A percentile compares a stretch with the other conserved stretches of the same genome.
phyloP scores from a whole-genome alignment of 2,888 invertebrate genomes.

The Spodoptera exigua region DNA sequence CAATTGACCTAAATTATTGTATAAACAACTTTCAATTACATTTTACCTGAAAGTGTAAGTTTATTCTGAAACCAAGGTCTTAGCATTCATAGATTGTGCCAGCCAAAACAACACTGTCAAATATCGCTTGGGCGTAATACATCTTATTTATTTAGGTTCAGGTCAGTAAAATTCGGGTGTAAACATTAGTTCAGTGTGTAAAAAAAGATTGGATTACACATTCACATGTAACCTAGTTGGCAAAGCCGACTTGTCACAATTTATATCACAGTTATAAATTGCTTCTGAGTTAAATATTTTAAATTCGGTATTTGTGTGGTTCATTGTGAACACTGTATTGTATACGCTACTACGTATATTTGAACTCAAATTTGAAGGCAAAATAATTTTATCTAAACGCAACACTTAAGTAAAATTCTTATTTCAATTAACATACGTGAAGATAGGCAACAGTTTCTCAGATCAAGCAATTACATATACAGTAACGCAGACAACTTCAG shows the following conservation, averaged over 20 bases:
- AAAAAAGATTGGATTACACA: conserved; percentile 47
- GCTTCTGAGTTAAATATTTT: conserved; percentile 64
- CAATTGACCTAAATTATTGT: conserved; percentile 3
- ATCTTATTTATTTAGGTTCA: conserved; percentile 25
- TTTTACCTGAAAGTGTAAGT: neutral
- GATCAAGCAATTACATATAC: neutral
- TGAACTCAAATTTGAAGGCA: no score
- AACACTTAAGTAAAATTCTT: no score
- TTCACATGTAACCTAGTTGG: conserved; percentile 73
- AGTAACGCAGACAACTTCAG: conserved; percentile 18
- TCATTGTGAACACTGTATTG: no score
- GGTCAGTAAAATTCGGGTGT: conserved; percentile 14
- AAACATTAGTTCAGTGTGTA: conserved; percentile 18
- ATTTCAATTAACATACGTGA: no score
- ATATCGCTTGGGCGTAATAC: conserved; percentile 13
- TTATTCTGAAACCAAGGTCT: conserved; percentile 1
- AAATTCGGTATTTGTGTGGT: no score
- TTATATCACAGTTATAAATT: conserved; percentile 64
- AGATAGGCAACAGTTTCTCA: no score
- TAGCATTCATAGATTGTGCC: neutral
- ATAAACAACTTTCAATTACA: conserved; percentile 7
- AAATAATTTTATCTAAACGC: no score
- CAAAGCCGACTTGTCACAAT: conserved; percentile 62
- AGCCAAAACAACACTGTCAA: conserved; percentile 8
- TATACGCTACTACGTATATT: no score